phyloP scores from a whole-genome alignment of 2,888 invertebrate genomes.

The Dusona sp. region DNA sequence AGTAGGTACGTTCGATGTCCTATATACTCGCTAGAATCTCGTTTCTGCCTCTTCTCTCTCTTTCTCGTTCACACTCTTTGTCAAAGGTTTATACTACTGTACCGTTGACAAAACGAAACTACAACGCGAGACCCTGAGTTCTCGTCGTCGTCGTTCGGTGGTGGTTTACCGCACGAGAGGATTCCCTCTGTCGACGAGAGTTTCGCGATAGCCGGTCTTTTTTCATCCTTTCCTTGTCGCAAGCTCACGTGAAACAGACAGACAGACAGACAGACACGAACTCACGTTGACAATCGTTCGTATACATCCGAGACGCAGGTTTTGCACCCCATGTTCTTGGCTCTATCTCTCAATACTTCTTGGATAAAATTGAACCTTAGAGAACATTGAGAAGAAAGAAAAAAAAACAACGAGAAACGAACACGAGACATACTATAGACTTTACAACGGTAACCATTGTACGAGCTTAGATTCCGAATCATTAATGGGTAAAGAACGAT shows the following conservation, averaged over 20 bases:
- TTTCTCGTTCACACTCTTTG: slow-evolving; percentile 44
- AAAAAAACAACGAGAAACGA: slow-evolving; percentile 1
- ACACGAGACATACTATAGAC: slow-evolving; percentile 9
- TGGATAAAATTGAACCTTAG: slow-evolving; percentile 63
- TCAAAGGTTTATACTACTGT: slow-evolving; percentile 32
- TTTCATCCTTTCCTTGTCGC: slow-evolving; percentile 47
- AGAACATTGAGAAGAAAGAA: slow-evolving; percentile 9
- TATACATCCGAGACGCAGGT: slow-evolving; percentile 43
- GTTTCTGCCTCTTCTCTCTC: slow-evolving; percentile 31
- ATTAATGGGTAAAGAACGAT: slow-evolving; percentile 36
- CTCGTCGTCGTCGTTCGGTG: slow-evolving; percentile 38
- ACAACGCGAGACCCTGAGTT: slow-evolving; percentile 23
- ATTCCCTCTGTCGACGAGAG: slow-evolving; percentile 53
- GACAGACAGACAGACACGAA: slow-evolving; percentile 39
- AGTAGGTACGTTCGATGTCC: slow-evolving; percentile 65
- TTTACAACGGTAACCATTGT: slow-evolving; percentile 22
- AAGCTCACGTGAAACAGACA: slow-evolving; percentile 41
- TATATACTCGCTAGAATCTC: slow-evolving; percentile 44
- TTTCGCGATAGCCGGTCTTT: slow-evolving; percentile 57
- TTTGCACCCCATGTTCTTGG: slow-evolving; percentile 48
- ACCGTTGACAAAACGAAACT: slow-evolving; percentile 59
- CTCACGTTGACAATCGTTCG: slow-evolving; percentile 39
- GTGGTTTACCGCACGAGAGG: slow-evolving; percentile 55
- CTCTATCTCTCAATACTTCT: slow-evolving; percentile 33
- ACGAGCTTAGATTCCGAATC: slow-evolving; percentile 35